These are phyloP conservation scores for Globodera rostochiensis DNA, from an alignment of 1,140 invertebrate species.

Conservation along the genomic window DNA sequence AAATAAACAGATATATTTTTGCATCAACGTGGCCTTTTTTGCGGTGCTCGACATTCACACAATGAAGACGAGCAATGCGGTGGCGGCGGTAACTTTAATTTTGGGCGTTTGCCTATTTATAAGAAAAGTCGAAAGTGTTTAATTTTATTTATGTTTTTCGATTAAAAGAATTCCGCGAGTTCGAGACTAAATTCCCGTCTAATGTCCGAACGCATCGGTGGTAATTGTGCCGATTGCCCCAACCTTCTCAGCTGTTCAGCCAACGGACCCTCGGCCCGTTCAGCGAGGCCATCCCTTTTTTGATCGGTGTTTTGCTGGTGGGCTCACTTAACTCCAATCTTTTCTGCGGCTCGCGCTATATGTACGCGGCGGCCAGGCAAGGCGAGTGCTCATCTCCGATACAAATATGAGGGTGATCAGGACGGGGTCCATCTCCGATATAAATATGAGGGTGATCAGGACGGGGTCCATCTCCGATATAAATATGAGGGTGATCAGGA, in stretches of 20 bases:
- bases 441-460: too few species aligned
- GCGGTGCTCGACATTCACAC: conserved; percentile 68
- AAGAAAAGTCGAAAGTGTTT: too few species aligned
- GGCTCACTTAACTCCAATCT: conserved; percentile 64
- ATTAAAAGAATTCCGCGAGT: too few species aligned
- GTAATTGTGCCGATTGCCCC: conserved; percentile 57
- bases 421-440: too few species aligned
- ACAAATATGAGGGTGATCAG: too few species aligned
- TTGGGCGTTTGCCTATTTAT: neutral
- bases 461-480: too few species aligned
- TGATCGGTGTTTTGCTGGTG: conserved; percentile 61
- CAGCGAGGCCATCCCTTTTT: conserved; percentile 57
- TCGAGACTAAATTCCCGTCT: too few species aligned
- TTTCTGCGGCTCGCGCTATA: conserved; percentile 63
- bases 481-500: too few species aligned
- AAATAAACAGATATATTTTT: conserved; percentile 67
- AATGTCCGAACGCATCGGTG: conserved; percentile 53
- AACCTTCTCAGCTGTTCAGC: conserved; percentile 61
- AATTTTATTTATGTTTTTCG: too few species aligned
- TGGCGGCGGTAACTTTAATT: conserved; percentile 67
- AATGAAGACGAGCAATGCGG: conserved; percentile 68
- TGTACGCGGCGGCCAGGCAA: conserved; percentile 65
- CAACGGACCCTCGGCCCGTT: conserved; percentile 61
- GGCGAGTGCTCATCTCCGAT: conserved; percentile 26
- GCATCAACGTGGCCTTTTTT: conserved; percentile 70